Evolutionary conservation across 2,888 invertebrate genomes (phyloP), one percentile per base, ranked within the genome.

Genomic region (Ophion obscuratus): DNA sequence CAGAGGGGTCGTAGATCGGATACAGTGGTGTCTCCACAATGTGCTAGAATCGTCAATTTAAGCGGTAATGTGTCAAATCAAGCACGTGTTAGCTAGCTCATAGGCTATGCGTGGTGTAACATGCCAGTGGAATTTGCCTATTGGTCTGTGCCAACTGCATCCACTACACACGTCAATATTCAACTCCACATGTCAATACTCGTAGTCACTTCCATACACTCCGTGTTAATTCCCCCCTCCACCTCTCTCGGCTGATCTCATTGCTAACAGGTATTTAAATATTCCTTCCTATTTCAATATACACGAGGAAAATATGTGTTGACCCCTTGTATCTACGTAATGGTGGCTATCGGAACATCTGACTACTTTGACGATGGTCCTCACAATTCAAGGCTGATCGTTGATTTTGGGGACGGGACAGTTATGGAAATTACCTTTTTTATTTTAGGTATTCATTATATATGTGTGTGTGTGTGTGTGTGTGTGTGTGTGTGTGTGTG

Each of bases 21-120:
- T 62, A 77, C 80, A 75, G 74, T 78, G 27, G 20, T 36, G 80
- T 64, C 77, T 62, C 47, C 44, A 53, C 67, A 71, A 59, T 81
- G 74, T 61, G n/a, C 74, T 81, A 27, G 17, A 27, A 40, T 67
- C 36, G 70, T 75, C 66, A 81, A 83, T 78, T 84, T 66, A 47
- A 78, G 20, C 78, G 78, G 78, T 84, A 86, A 86, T 86, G 81
- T 66, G 75, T 74, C 78, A 81, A 86, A 86, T 86, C 78, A 86
- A 86, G 81, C 83, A 84, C 84, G 84, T 78, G 83, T 81, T 81
- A 75, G 77, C 73, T 75, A 64, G 64, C 78, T 40, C 83, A 83
- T 57, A 68, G 64, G 47, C 73, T 62, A 75, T 83, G 44, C 36
- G 31, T 61, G 66, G 36, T 81, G 85, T 77, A 76, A 83, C 75